Evolutionary conservation across 2,797 vertebrate species (phyloP).

Genomic region (Todus mexicanus): DNA sequence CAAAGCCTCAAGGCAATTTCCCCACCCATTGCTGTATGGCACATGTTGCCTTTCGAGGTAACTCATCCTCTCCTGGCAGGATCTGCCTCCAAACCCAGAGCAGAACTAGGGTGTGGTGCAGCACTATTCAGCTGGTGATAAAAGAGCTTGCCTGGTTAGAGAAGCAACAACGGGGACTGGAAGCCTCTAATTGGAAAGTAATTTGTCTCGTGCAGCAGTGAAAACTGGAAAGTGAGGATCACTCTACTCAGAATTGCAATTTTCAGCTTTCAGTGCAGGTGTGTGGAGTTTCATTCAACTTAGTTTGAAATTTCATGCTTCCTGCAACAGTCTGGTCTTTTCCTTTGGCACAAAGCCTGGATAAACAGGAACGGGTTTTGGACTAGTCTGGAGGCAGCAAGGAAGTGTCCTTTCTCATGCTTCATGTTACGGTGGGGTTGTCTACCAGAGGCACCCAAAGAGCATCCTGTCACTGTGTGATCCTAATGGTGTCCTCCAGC

Average conservation of each 20-base stretch:
- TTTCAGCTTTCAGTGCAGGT: not conserved
- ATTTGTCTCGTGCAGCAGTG: not conserved
- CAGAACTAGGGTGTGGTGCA: not conserved
- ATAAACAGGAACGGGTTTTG: not conserved
- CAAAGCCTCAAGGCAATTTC: not conserved
- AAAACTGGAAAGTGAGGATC: not conserved
- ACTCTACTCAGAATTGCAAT: not conserved
- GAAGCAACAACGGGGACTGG: not conserved
- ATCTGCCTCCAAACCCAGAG: not conserved
- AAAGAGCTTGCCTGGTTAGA: not conserved
- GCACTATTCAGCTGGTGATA: not conserved
- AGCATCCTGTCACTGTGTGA: not conserved
- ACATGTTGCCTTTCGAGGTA: not conserved
- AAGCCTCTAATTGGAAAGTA: not conserved
- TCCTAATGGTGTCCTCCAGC: not conserved
- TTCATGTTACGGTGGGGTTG: fast-evolving
- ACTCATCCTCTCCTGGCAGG: not conserved
- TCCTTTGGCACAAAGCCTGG: not conserved
- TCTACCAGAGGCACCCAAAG: not conserved
- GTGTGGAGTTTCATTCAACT: not conserved
- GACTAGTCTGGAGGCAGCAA: not conserved
- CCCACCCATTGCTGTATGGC: not conserved
- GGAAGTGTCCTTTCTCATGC: not conserved
- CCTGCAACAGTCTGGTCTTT: not conserved
- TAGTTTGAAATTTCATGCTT: not conserved